Base-by-base conservation (phyloP, 2,797 vertebrate species). In the Lates japonicus region DNA sequence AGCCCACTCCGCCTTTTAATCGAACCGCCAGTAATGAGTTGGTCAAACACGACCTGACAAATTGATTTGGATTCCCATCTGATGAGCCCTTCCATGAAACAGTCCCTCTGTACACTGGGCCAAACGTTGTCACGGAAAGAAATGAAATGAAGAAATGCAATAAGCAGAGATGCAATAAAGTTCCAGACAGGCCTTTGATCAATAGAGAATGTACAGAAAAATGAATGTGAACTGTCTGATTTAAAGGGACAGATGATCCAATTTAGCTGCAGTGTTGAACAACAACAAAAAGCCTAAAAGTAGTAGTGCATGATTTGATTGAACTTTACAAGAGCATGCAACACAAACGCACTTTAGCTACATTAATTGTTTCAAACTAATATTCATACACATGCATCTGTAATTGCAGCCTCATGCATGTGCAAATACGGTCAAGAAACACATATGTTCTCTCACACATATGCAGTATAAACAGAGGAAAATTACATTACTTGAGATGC, bases 11-110 rank as follows among this genome's bases (percentile, higher is more conserved):
- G 59, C 82, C 82, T 84, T 93, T 93, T 90, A 90, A 93, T 93
- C 86, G 77, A 92, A 93, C 84, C 74, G 72, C 78, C 90, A 88
- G 91, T 90, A 90, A 94, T 93, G 89, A 91, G 81, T 91, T 80
- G 65, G 78, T 93, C 90, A 82, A 91, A 91, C 85, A 78, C 68
- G 89, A 94, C 82, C 88, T 94, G 92, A 94, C 93, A 93, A 95
- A 96, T 95, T 94, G 92, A 95, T 93, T 93, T 94, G 91, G 92
- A 94, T 91, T 88, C 83, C 70, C 87, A 83, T 93, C 94, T 92
- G 93, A 94, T 86, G 83, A 85, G 87, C 59, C 25, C 71, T 80
- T 87, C 87, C 82, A 69, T 54, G 69, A 88, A 84, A 57, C 70
- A 46, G 83, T 78, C 78, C 64, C 69, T 75, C 68, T 83, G 78